phyloP scores from a whole-genome alignment of 1,140 invertebrate genomes.

The Drosophila takahashii region DNA sequence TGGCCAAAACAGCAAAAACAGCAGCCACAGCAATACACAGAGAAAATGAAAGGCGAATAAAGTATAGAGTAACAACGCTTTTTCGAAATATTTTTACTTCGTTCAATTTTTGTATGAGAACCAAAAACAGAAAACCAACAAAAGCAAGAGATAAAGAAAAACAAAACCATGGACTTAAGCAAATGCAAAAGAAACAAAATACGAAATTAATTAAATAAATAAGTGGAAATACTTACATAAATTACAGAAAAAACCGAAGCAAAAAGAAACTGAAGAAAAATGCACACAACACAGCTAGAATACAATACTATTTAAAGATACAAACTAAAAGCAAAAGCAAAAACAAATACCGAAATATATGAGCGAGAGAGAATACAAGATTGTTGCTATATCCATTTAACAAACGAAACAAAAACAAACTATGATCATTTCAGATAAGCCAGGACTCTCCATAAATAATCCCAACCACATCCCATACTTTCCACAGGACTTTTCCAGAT shows the following conservation, averaged over 20 bases:
- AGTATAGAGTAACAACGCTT: constrained; percentile 45
- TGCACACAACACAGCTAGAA: constrained; percentile 72
- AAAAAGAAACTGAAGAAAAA: constrained; percentile 30
- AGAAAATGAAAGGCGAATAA: constrained; percentile 32
- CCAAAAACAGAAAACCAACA: constrained; percentile 50
- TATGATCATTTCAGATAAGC: constrained; percentile 42
- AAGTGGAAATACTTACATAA: constrained; percentile 51
- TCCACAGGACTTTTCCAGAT: constrained; percentile 22
- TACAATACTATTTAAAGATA: constrained; percentile 67
- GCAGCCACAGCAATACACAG: constrained; percentile 34
- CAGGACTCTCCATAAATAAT: constrained; percentile 20
- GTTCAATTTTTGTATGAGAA: constrained; percentile 69
- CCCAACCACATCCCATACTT: constrained; percentile 1
- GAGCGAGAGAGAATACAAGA: constrained; percentile 84
- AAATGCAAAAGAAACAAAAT: constrained; percentile 55
- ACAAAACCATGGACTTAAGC: constrained; percentile 69
- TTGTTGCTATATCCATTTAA: constrained; percentile 83
- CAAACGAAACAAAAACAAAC: constrained; percentile 42
- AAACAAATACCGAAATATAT: constrained; percentile 69
- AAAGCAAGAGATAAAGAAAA: constrained; percentile 23
- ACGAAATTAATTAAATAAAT: constrained; percentile 50
- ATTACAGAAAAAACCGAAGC: constrained; percentile 36
- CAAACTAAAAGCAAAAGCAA: constrained; percentile 47
- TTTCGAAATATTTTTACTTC: constrained; percentile 72
- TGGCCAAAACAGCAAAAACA: constrained; percentile 44